A percentile compares a stretch with the other conserved stretches of the same genome.
phyloP scores from a whole-genome alignment of 2,113 vertebrate genomes.

The Indicator maculatus region DNA sequence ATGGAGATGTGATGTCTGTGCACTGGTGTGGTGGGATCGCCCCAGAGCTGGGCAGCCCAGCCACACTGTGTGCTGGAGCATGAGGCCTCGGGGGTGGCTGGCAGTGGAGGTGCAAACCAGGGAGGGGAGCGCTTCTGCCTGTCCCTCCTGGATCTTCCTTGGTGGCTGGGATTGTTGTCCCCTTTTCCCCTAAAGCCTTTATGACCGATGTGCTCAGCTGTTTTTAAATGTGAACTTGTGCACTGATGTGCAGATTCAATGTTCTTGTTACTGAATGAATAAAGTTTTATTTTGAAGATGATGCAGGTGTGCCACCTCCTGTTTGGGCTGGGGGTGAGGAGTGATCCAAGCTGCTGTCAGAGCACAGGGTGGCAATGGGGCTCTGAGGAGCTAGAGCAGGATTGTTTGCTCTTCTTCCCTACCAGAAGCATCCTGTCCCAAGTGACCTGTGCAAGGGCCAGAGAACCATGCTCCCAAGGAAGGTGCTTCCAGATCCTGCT shows the following conservation, averaged over 20 bases:
- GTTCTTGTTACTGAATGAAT: slow-evolving; percentile 84
- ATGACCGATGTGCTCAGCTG: slow-evolving; percentile 78
- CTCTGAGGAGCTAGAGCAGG: rapidly evolving
- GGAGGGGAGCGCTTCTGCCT: not conserved
- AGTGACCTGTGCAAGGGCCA: rapidly evolving
- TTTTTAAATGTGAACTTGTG: slow-evolving; percentile 85
- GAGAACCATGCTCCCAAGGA: not conserved
- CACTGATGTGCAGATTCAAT: slow-evolving; percentile 78
- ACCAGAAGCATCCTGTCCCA: not conserved
- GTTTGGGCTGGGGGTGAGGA: not conserved
- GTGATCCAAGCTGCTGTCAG: rapidly evolving
- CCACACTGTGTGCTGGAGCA: not conserved
- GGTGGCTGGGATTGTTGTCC: slow-evolving; percentile 70
- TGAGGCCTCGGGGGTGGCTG: not conserved
- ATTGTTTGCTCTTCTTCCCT: rapidly evolving
- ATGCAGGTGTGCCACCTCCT: not conserved
- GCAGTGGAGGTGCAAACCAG: not conserved
- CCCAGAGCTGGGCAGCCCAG: not conserved
- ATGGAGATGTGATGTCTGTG: not conserved
- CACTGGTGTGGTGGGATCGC: slow-evolving; percentile 35
- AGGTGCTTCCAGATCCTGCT: not conserved
- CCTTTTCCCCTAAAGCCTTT: slow-evolving; percentile 73
- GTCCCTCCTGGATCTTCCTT: slow-evolving; percentile 62
- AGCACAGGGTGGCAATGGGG: rapidly evolving
- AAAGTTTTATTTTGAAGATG: slow-evolving; percentile 86